These are phyloP conservation scores for Drosophila jambulina DNA, from an alignment of 1,140 invertebrate species.

Conservation along the genomic window DNA sequence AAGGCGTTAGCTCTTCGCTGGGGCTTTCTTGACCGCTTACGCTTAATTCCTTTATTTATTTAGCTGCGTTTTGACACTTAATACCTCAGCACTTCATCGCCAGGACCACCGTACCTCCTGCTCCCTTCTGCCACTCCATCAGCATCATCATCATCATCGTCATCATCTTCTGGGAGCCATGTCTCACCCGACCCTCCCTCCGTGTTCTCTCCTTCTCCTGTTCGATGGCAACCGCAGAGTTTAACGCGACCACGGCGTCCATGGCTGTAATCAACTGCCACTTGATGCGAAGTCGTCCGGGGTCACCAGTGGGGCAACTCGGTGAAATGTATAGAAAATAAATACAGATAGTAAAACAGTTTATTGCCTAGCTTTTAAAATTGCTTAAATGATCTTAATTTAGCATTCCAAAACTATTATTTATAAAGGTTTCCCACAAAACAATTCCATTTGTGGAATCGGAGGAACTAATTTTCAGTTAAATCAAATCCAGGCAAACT, in stretches of 20 bases:
- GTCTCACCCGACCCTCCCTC: not conserved
- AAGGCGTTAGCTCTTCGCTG: constrained; percentile 16
- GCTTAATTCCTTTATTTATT: constrained; percentile 65
- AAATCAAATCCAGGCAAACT: not conserved
- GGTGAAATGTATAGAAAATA: not conserved
- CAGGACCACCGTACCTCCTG: not conserved
- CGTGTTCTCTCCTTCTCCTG: not conserved
- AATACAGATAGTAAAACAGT: not conserved
- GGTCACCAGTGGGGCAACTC: constrained; percentile 9
- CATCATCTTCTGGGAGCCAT: constrained; percentile 10
- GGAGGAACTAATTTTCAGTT: not conserved
- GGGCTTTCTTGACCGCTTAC: constrained; percentile 23
- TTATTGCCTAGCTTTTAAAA: not conserved
- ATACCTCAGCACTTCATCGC: constrained; percentile 45
- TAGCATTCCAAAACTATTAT: not conserved
- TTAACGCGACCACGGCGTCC: constrained; percentile 49
- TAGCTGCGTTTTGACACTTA: constrained; percentile 65
- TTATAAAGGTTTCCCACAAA: not conserved
- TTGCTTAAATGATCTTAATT: not conserved
- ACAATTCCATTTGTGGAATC: not conserved
- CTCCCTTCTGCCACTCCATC: constrained; percentile 11
- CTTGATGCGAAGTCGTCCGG: constrained; percentile 30
- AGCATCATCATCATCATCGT: constrained; percentile 3
- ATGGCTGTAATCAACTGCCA: constrained; percentile 68
- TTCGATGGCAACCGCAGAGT: constrained; percentile 33